phyloP scores from a whole-genome alignment of 2,797 vertebrate genomes.

The Phrynocephalus vlangalii region DNA sequence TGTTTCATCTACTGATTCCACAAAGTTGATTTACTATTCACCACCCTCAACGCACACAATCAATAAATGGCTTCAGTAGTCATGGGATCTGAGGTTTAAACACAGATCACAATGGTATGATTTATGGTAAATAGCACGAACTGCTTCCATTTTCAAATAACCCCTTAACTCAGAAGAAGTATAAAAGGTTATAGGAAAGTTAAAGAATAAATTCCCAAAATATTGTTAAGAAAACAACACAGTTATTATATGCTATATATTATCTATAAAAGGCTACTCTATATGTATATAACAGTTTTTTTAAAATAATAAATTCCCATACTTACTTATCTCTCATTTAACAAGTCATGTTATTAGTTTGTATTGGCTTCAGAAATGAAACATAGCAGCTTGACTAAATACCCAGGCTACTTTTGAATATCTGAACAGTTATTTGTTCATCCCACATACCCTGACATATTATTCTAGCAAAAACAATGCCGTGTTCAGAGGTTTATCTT shows the following conservation, averaged over 20 bases:
- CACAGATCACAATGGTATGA: not conserved
- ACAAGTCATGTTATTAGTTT: not conserved
- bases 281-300: not conserved
- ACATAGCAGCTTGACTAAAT: not conserved
- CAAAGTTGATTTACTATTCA: not conserved
- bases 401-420: not conserved
- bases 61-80: not conserved
- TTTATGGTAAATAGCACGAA: not conserved
- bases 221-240: not conserved
- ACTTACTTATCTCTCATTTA: not conserved
- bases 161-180: not conserved
- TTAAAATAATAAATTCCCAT: not conserved
- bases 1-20: not conserved
- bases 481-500: not conserved
- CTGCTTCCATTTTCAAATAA: not conserved
- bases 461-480: not conserved
- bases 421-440: not conserved
- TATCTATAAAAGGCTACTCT: conserved; percentile 3
- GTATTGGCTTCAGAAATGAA: not conserved
- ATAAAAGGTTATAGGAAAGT: not conserved
- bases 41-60: not conserved
- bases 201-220: not conserved
- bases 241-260: not conserved
- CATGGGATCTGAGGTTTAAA: not conserved
- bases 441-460: not conserved